phyloP scores from a whole-genome alignment of 2,113 vertebrate genomes.

The Morone saxatilis region DNA sequence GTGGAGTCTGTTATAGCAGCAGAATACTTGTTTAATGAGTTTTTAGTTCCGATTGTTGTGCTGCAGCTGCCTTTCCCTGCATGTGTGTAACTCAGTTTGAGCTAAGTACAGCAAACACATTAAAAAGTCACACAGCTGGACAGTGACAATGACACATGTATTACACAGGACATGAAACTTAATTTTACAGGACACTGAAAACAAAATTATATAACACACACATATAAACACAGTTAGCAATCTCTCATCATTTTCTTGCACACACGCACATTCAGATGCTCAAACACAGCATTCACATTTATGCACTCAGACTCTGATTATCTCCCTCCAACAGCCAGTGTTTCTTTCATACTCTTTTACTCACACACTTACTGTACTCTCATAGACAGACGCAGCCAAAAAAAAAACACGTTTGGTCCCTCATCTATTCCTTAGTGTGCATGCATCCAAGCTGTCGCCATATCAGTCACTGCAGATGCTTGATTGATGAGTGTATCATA shows the following conservation, averaged over 20 bases:
- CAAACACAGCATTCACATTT: neutral
- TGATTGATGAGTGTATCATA: constrained; percentile 44
- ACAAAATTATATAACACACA: neutral
- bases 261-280: neutral
- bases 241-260: neutral
- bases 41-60: neutral
- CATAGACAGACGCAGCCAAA: neutral
- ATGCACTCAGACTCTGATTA: neutral
- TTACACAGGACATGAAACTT: neutral
- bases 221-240: neutral
- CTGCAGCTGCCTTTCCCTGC: constrained; percentile 1
- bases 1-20: neutral
- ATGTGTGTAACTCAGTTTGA: neutral
- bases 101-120: constrained; percentile 1
- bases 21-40: neutral
- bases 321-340: neutral
- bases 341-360: constrained; percentile 13
- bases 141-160: neutral
- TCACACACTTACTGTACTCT: neutral
- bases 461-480: constrained; percentile 35
- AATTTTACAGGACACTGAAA: neutral
- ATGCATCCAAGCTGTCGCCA: constrained; percentile 4
- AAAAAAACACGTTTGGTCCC: constrained; percentile 22
- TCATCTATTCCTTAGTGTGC: constrained; percentile 23
- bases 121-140: constrained; percentile 6